Conservation (phyloP, 2,888 invertebrate genomes). For the Patella depressa region DNA sequence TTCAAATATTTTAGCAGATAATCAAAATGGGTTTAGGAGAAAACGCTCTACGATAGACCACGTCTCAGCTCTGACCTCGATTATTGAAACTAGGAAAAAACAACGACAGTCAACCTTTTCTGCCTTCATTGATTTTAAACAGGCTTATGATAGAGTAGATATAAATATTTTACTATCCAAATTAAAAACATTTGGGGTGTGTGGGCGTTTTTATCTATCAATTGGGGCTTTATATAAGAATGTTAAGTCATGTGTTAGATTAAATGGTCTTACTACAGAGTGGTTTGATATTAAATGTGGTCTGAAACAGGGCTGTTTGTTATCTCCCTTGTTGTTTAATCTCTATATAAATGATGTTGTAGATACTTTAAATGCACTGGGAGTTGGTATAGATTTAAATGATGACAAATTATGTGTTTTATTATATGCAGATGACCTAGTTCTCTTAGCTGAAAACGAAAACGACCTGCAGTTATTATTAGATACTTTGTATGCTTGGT, state of each 20-base stretch:
- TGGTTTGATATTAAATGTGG: constrained; percentile 5
- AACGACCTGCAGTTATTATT: constrained; percentile 30
- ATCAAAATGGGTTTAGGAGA: constrained; percentile 34
- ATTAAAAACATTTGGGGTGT: background rate
- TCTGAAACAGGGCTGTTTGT: constrained; percentile 28
- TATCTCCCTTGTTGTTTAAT: constrained; percentile 38
- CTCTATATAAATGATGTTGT: constrained; percentile 32
- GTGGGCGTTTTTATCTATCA: constrained; percentile 1
- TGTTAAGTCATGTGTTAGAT: constrained; percentile 13
- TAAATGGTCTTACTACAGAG: background rate
- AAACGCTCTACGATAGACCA: constrained; percentile 28
- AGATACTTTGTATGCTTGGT: constrained; percentile 32
- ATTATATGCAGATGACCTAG: constrained; percentile 37
- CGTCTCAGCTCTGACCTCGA: constrained; percentile 20
- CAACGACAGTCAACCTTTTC: background rate
- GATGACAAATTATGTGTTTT: constrained; percentile 29
- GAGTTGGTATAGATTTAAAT: constrained; percentile 25
- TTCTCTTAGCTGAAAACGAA: constrained; percentile 28
- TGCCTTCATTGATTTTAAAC: constrained; percentile 15
- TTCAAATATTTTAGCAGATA: constrained; percentile 25
- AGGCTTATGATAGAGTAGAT: constrained; percentile 9
- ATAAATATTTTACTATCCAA: background rate
- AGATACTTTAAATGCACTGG: constrained; percentile 20
- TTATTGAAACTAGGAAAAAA: constrained; percentile 8
- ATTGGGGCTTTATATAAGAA: constrained; percentile 12